Evolutionary conservation across 2,113 vertebrate genomes (phyloP).

Genomic region (Micronycteris hirsuta): DNA sequence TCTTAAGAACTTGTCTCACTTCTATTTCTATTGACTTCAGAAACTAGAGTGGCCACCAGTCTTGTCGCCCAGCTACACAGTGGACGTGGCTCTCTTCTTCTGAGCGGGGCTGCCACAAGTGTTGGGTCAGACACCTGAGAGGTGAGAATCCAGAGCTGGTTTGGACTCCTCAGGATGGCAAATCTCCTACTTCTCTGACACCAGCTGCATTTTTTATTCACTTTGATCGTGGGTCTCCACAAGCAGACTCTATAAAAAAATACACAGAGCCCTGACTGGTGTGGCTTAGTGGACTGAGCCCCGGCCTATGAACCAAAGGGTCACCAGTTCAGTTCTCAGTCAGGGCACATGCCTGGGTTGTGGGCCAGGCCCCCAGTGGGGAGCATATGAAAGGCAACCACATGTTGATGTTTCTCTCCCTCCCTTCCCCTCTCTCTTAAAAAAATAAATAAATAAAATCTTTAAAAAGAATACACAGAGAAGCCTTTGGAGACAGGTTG

Average conservation of each 20-base stretch:
- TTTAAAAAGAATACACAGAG: background rate
- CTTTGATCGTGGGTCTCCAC: background rate
- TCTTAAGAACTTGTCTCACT: background rate
- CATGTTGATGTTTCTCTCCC: too few relatives aligned
- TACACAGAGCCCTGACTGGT: background rate
- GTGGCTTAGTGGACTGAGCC: too few relatives aligned
- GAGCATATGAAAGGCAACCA: too few relatives aligned
- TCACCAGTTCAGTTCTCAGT: too few relatives aligned
- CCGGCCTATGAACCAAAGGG: too few relatives aligned
- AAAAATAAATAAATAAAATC: too few relatives aligned
- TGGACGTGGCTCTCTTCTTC: background rate
- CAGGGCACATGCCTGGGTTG: too few relatives aligned
- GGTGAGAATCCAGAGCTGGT: constrained; percentile 1
- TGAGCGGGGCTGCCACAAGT: background rate
- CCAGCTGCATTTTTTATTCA: background rate
- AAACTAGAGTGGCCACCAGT: background rate
- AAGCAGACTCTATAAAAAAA: background rate
- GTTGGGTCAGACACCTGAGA: background rate
- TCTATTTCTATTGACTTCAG: constrained; percentile 16
- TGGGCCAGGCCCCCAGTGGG: too few relatives aligned
- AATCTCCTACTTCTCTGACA: background rate
- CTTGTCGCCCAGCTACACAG: background rate
- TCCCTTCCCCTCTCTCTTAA: too few relatives aligned
- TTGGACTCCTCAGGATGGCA: background rate
- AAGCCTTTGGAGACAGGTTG: background rate